Percentiles rank a stretch among this genome's conserved stretches.
Evolutionary conservation across 1,140 invertebrate species (phyloP).

Genomic region (Psix sp.): DNA sequence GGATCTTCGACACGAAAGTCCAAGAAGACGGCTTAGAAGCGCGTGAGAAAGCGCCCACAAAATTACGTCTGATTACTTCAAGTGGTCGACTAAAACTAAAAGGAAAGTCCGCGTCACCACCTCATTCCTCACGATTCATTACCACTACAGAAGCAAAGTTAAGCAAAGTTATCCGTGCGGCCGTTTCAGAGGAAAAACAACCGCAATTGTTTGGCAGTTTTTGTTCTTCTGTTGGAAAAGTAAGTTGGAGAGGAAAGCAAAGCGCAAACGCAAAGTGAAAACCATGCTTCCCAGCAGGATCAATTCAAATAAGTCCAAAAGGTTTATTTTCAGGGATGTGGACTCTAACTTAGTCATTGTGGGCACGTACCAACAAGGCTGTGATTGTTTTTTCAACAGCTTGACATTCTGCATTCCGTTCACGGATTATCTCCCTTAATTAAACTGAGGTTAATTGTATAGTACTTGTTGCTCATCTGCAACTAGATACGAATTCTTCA

Average conservation of each 20-base stretch:
- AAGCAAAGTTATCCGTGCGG: slow-evolving; percentile 14
- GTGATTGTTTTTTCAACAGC: slow-evolving; percentile 7
- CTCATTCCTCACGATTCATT: slow-evolving; percentile 48
- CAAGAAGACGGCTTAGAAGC: slow-evolving; percentile 1
- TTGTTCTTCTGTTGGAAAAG: no score
- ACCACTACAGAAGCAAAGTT: slow-evolving; percentile 25
- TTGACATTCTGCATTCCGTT: slow-evolving; percentile 20
- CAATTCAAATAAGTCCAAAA: not conserved
- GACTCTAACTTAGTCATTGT: slow-evolving; percentile 11
- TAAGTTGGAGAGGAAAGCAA: slow-evolving; percentile 17
- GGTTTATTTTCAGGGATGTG: not conserved
- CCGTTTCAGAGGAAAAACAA: slow-evolving; percentile 8
- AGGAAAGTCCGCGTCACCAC: slow-evolving; percentile 42
- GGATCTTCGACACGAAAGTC: slow-evolving; percentile 14
- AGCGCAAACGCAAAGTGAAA: not conserved
- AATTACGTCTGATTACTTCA: slow-evolving; percentile 1
- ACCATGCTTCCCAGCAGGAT: not conserved
- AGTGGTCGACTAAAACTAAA: slow-evolving; percentile 25
- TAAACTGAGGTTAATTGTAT: slow-evolving; percentile 26
- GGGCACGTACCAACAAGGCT: slow-evolving; percentile 8
- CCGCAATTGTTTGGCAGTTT: no score
- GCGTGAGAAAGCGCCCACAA: not conserved
- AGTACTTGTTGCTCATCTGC: slow-evolving; percentile 46
- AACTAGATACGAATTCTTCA: no score
- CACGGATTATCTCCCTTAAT: slow-evolving; percentile 33